Conservation (phyloP, 1,140 invertebrate species). For the Heterodera schachtii region DNA sequence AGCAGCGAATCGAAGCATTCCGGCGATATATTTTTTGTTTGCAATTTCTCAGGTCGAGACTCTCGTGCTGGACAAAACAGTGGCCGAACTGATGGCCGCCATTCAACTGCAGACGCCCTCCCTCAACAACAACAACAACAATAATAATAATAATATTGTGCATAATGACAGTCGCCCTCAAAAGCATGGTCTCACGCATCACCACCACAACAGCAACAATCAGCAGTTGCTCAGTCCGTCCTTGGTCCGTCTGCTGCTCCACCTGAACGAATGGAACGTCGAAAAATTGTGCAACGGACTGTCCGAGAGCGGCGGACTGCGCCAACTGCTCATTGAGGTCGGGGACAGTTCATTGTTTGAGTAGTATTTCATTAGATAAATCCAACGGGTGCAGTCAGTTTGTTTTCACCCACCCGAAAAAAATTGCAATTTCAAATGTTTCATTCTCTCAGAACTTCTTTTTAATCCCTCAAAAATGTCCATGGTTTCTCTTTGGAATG, state of each 20-base stretch:
- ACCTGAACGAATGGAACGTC: slow-evolving; percentile 48
- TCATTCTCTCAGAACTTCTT: too few species aligned
- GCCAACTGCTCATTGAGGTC: slow-evolving; percentile 19
- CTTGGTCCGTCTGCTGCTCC: slow-evolving; percentile 41
- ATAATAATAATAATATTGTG: too few species aligned
- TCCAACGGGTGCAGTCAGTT: too few species aligned
- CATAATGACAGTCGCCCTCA: not conserved
- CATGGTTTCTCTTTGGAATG: not conserved
- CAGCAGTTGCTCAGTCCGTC: slow-evolving; percentile 34
- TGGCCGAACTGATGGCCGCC: slow-evolving; percentile 26
- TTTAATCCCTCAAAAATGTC: not conserved
- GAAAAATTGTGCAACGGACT: slow-evolving; percentile 28
- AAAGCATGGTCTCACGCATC: not conserved
- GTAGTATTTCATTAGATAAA: not conserved
- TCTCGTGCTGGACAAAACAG: slow-evolving; percentile 9
- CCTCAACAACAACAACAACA: too few species aligned
- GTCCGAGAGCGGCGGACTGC: not conserved
- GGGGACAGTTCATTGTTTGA: slow-evolving; percentile 1
- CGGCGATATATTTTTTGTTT: too few species aligned
- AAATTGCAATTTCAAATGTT: too few species aligned
- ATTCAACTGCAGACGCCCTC: not conserved
- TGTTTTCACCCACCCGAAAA: too few species aligned
- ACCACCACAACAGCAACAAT: not conserved
- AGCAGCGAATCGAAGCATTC: not conserved
- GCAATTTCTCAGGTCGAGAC: not conserved